Base-by-base conservation (phyloP, 2,888 invertebrate species). In the Amblyjoppa proteus region DNA sequence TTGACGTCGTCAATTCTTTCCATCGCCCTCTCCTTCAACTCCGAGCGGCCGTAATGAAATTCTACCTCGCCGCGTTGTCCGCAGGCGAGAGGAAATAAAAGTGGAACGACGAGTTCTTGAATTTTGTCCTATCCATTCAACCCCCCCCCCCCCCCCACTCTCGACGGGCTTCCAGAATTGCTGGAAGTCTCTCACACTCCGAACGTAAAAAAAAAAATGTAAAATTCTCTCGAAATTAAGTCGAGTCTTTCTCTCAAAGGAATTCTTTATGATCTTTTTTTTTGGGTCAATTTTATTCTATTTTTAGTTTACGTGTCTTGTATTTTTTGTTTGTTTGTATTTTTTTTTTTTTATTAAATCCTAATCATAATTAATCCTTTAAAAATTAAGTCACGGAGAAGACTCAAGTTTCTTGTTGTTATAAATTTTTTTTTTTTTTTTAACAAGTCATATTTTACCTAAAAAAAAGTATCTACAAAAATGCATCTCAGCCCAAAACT, bases 1-100 rank as follows among this genome's bases (percentile, higher is more conserved):
- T 90, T 91, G 89, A 90, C 87, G 85, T 82, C 88, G 89, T 85
- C 90, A 87, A 87, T 89, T 88, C 89, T 91, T 89, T 87, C 68
- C 86, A 84, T 68, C 73, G 66, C 25, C 71, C 51, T 74, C 38
- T 28, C 51, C 70, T 49, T 68, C 69, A 68, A 38, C 75, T 56
- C 70, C 69, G 51, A 38, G 69, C 56, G 70, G 56, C 64, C 53
- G 78, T 78, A 82, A 81, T 82, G 82, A 81, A 81, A 81, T 78
- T 81, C 77, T 56, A 69, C 73, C 68, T 74, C n/a, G 77, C 61
- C 49, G 68, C 25, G 66, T 71, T 28, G n/a, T 61, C 56, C 75
- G 64, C 41, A 79, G 74, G 61, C 61, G 79, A 74, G 49, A 76
- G 51, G 49, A 74, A 78, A 84, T 70, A 78, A 77, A 81, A 81